Evolutionary conservation across 2,113 vertebrate genomes (phyloP), one percentile per base, ranked within the genome.

Genomic region (Zapus hudsonius): DNA sequence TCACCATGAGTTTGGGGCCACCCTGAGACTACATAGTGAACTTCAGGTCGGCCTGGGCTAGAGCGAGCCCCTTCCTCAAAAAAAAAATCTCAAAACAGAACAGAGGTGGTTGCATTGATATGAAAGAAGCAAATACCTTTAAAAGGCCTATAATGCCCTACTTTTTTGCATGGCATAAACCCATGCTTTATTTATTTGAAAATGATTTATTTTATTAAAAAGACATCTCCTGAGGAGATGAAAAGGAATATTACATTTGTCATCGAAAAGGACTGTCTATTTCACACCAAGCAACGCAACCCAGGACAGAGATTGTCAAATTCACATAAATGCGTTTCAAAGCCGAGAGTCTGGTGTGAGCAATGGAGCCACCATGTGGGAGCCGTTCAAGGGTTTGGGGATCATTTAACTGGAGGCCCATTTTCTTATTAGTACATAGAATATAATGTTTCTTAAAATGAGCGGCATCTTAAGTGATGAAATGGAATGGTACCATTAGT

Each of bases 111-210:
- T 64, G 22, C 52, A n/a, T 55, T 76, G 67, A 70, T 47, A 78
- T 31, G 0, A 4, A 52, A 23, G 25, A 93, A 87, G 64, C n/a
- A 89, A 81, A 75, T 55, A 74, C 52, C 44, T 29, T 36, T 5
- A 85, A 27, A 36, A 87, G 13, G 17, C 44, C 17, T 23, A 20
- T 9, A 59, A 55, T 70, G 69, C 47, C 7, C 2, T 20, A 38
- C 92, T 90, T 87, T 96, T 57, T 91, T 78, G 22, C 69, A 69
- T 69, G 80, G 52, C 72, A 73, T 27, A 89, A 89, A 52, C 31
- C 78, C 89, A 76, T 52, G 17, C 20, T 91, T 85, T 90, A 86
- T 87, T 75, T 78, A n/a, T 44, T 89, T 70, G 66, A 31, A 78
- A 89, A 80, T 57, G 22, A 22, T 91, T 87, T 91, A 75, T 78